phyloP scores from a whole-genome alignment of 2,888 invertebrate species.

The Drosophila picticornis region DNA sequence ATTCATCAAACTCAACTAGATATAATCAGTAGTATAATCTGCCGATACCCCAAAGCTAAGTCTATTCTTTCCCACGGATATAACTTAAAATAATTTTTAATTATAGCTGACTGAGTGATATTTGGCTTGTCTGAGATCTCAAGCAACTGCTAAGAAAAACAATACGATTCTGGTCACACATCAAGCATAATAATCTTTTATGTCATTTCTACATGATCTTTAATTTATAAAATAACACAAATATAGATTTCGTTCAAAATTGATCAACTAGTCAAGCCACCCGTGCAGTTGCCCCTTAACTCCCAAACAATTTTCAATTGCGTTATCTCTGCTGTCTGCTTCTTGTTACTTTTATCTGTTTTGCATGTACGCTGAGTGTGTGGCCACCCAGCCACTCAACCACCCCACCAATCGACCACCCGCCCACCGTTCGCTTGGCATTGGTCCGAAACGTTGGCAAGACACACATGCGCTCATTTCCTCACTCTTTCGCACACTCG shows the following conservation, averaged over 20 bases:
- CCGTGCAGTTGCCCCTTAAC: slow-evolving; percentile 19
- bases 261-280: slow-evolving; percentile 1
- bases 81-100: background rate
- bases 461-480: slow-evolving; percentile 23
- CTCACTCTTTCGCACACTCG: background rate
- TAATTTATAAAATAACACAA: background rate
- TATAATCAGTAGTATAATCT: background rate
- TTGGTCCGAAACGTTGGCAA: slow-evolving; percentile 46
- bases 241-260: background rate
- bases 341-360: slow-evolving; percentile 80
- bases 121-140: background rate
- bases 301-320: slow-evolving; percentile 18
- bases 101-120: background rate
- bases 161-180: background rate
- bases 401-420: background rate
- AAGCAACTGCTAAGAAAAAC: background rate
- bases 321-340: slow-evolving; percentile 47
- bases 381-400: slow-evolving; percentile 21
- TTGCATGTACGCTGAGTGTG: slow-evolving; percentile 64
- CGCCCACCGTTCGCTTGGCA: slow-evolving; percentile 20
- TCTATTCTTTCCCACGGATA: too few species aligned
- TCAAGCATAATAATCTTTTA: background rate
- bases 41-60: background rate
- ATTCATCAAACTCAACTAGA: background rate
- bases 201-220: background rate